Evolutionary conservation across 2,113 vertebrate species (phyloP).

Genomic region (Eubucco bourcierii): DNA sequence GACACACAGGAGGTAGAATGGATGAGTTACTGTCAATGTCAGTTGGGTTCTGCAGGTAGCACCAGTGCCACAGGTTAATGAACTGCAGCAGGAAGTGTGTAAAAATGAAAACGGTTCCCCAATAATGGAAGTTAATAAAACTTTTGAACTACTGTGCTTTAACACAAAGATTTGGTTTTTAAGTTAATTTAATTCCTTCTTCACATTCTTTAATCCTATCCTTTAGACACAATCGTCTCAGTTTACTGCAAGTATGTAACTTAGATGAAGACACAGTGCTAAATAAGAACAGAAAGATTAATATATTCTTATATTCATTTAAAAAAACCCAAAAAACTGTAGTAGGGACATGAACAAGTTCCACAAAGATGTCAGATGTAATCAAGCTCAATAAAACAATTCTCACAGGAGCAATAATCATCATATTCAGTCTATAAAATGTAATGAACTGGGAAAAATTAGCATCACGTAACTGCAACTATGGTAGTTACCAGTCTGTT

Average conservation of each 20-base stretch:
- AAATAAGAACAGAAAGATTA: neutral
- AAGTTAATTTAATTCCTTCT: neutral
- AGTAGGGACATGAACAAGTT: neutral
- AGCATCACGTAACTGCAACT: neutral
- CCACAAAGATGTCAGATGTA: neutral
- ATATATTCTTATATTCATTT: neutral
- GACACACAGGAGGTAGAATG: neutral
- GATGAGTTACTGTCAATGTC: accelerated
- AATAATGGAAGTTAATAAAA: neutral
- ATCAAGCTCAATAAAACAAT: neutral
- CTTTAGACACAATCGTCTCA: neutral
- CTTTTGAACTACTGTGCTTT: neutral
- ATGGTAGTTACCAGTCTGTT: neutral
- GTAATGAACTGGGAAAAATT: neutral
- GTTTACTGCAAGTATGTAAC: neutral
- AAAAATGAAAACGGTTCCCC: neutral
- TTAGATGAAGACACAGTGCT: neutral
- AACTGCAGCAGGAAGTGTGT: neutral
- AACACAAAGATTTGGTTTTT: neutral
- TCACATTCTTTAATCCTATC: neutral
- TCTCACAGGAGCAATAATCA: neutral
- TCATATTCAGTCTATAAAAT: neutral
- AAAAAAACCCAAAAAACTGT: neutral
- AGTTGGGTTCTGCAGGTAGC: neutral
- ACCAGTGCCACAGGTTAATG: neutral